Conservation (phyloP, 2,888 invertebrate genomes). For the Drosophila ustulata region DNA sequence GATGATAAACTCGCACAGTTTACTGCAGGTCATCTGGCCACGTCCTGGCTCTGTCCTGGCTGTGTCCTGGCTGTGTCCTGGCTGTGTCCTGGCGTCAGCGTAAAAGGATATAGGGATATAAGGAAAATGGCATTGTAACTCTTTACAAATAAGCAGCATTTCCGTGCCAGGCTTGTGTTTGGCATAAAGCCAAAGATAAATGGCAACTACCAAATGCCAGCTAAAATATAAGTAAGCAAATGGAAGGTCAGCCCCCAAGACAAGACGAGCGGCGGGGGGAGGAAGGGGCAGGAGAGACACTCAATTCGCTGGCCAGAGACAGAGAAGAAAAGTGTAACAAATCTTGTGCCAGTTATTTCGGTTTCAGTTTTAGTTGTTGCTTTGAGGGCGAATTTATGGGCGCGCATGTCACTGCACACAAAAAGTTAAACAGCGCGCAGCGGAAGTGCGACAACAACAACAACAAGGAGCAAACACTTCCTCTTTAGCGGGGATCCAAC, state of each 20-base stretch:
- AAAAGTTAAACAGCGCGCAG: constrained; percentile 80
- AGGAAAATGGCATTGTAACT: constrained; percentile 57
- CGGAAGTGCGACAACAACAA: constrained; percentile 73
- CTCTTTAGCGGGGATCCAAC: not conserved
- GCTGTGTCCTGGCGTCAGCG: not conserved
- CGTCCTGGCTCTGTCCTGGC: constrained; percentile 1
- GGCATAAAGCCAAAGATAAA: constrained; percentile 79
- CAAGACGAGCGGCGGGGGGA: constrained; percentile 1
- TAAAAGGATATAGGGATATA: constrained; percentile 32
- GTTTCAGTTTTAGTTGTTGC: constrained; percentile 48
- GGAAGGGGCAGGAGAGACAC: constrained; percentile 16
- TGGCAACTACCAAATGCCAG: constrained; percentile 75
- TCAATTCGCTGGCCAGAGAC: constrained; percentile 35
- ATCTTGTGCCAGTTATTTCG: constrained; percentile 66
- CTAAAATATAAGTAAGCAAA: constrained; percentile 60
- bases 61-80: constrained; percentile 1
- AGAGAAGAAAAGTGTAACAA: constrained; percentile 63
- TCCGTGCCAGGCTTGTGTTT: constrained; percentile 67
- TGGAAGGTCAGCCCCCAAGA: constrained; percentile 57
- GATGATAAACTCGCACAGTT: constrained; percentile 66
- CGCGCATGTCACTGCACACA: constrained; percentile 78
- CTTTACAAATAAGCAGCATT: constrained; percentile 78
- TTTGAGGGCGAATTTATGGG: constrained; percentile 69
- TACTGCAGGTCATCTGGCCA: constrained; percentile 65
- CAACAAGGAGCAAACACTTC: not conserved